These are phyloP conservation scores for Nasonovia ribisnigri DNA, from an alignment of 2,888 invertebrate genomes.

Conservation along the genomic window DNA sequence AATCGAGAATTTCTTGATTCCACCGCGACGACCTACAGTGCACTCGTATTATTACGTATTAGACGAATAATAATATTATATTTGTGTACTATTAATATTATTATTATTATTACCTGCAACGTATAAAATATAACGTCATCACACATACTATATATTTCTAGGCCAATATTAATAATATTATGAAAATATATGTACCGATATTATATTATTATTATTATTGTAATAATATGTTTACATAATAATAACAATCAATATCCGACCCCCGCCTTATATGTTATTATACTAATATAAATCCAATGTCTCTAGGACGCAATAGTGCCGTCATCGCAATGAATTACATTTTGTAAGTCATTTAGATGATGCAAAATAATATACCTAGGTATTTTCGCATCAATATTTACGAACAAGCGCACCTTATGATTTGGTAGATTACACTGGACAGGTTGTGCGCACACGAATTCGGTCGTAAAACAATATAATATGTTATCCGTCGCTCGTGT, in stretches of 20 bases:
- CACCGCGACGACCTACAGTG: background rate
- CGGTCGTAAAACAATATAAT: background rate
- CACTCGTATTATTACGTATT: background rate
- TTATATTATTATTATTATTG: background rate
- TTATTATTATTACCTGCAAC: background rate
- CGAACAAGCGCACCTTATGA: background rate
- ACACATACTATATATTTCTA: no score
- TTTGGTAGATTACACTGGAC: background rate
- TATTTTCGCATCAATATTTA: background rate
- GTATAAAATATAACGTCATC: background rate
- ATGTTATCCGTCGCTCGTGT: background rate
- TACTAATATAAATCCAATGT: background rate
- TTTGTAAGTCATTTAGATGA: background rate
- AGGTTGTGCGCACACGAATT: background rate
- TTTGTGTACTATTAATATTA: background rate
- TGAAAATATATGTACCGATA: no score
- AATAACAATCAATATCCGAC: background rate
- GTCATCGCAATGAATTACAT: background rate
- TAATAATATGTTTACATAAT: background rate
- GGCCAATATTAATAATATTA: no score
- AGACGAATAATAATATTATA: background rate
- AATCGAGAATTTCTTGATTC: background rate
- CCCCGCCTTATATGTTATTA: no score
- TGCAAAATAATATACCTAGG: background rate
- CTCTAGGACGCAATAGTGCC: background rate